These are phyloP conservation scores for Cuculus canorus DNA, from an alignment of 2,797 vertebrate species.

Conservation along the genomic window DNA sequence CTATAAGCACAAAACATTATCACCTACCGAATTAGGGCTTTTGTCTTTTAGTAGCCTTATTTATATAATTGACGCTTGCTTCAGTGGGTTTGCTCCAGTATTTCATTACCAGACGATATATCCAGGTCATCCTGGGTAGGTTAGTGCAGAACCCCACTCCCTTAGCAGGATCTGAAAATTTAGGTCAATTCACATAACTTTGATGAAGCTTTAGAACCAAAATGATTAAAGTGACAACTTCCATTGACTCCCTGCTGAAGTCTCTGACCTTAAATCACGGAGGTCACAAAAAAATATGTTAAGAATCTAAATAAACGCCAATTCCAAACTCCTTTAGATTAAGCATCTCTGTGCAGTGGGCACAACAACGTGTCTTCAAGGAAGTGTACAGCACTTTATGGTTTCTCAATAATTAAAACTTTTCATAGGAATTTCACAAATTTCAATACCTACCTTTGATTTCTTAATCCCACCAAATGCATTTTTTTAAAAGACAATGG, in stretches of 20 bases:
- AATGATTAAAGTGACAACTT: slow-evolving; percentile 47
- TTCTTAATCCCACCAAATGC: not conserved
- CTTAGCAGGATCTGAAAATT: slow-evolving; percentile 50
- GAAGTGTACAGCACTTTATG: not conserved
- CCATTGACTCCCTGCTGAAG: not conserved
- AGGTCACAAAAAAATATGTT: slow-evolving; percentile 39
- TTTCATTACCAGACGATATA: not conserved
- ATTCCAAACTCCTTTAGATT: not conserved
- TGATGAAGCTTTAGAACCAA: slow-evolving; percentile 16
- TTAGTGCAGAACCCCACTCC: slow-evolving; percentile 2
- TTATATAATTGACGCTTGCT: not conserved
- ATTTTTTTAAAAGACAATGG: not conserved
- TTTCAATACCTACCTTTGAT: not conserved
- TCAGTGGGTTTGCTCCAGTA: not conserved
- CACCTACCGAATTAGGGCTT: not conserved
- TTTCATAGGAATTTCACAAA: not conserved
- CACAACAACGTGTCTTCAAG: not conserved
- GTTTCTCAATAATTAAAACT: not conserved
- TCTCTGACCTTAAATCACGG: not conserved
- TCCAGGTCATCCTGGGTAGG: slow-evolving; percentile 38
- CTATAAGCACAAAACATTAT: not conserved
- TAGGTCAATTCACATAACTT: not conserved
- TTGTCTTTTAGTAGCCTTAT: not conserved
- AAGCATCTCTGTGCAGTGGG: not conserved
- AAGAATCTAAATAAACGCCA: slow-evolving; percentile 25